phyloP scores from a whole-genome alignment of 2,888 invertebrate species.

The Stenurella melanura region DNA sequence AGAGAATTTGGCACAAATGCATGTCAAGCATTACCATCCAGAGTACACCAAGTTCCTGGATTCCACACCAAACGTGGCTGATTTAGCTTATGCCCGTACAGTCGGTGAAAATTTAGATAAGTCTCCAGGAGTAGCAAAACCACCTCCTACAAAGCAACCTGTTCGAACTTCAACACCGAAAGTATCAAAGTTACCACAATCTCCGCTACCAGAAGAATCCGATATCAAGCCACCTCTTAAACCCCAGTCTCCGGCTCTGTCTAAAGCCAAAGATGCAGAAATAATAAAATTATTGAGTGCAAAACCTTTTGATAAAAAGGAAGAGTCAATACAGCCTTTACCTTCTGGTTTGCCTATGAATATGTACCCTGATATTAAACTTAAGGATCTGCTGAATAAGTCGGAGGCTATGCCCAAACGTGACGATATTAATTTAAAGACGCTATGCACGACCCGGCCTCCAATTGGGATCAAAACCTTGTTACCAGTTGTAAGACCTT shows the following conservation, averaged over 20 bases:
- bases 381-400: constrained; percentile 69
- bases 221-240: constrained; percentile 55
- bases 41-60: constrained; percentile 86
- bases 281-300: constrained; percentile 68
- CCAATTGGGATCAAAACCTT: constrained; percentile 75
- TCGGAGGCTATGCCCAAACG: constrained; percentile 68
- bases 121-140: constrained; percentile 60
- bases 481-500: constrained; percentile 69
- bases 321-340: constrained; percentile 58
- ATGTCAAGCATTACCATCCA: constrained; percentile 95
- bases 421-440: constrained; percentile 66
- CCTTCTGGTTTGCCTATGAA: constrained; percentile 64
- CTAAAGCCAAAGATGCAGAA: constrained; percentile 66
- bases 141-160: constrained; percentile 48
- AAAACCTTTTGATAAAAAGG: constrained; percentile 61
- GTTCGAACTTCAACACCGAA: constrained; percentile 49
- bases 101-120: constrained; percentile 77
- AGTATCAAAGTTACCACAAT: constrained; percentile 44
- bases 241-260: constrained; percentile 49
- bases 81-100: constrained; percentile 88
- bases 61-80: constrained; percentile 89
- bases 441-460: constrained; percentile 69
- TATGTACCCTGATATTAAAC: constrained; percentile 70
- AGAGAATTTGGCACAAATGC: constrained; percentile 92
- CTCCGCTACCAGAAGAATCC: constrained; percentile 50